Base-by-base conservation (phyloP, 2,113 vertebrate genomes). In the Strix aluco region DNA sequence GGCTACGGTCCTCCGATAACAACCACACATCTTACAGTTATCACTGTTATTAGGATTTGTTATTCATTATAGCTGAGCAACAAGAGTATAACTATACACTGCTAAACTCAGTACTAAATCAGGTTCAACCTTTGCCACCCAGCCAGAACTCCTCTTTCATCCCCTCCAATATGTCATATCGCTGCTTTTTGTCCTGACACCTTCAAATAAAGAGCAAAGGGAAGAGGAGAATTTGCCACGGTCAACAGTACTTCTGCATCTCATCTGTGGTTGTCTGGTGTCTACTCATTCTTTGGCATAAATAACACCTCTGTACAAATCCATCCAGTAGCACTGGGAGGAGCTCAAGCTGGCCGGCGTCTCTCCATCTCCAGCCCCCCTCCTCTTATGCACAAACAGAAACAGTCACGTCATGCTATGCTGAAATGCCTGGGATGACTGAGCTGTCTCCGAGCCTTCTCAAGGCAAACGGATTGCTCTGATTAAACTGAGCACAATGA, bases 341-440 rank as follows among this genome's bases (percentile, higher is more conserved):
- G 52, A 90, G 81, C 62, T 77, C 54, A 15, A n/a, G 5, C 44
- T 7, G 15, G 40, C 5, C 49, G 5, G 0, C 2, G 0, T 4
- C 44, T 29, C 55, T 58, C 29, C 69, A 22, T 7, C 47, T 23
- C 61, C 58, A 49, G 20, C n/a, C 36, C 52, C 19, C 2, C 74
- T 58, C 44, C 67, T 46, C 72, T 65, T 11, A 22, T 1, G 26
- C 81, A 71, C 62, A 42, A 46, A 57, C 51, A 72, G 47, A 32
- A 81, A 13, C n/a, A 57, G 38, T 38, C 79, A 25, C 13, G 3
- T 16, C 70, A 32, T 0, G 8, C 30, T 3, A 4, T 36, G 63
- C 6, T 23, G 2, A 34, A 22, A 29, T 0, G 15, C 65, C 57
- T 3, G 8, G n/a, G 42, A 61, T 12, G 32, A 13, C 23, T 9